Evolutionary conservation across 2,797 vertebrate genomes (phyloP), one percentile per base, ranked within the genome.

Genomic region (Centropyge bicolor): DNA sequence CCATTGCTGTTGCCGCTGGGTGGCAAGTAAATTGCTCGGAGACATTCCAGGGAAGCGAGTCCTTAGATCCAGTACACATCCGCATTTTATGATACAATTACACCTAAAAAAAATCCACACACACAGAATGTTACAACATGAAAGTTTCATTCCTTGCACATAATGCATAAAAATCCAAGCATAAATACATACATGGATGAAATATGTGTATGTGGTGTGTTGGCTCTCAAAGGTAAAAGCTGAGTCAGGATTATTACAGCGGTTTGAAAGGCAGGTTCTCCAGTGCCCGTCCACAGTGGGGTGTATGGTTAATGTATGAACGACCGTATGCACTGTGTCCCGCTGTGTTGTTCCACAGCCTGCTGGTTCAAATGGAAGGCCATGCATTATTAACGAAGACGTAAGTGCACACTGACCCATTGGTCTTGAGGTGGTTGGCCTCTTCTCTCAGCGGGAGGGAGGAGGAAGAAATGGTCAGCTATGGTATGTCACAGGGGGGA

Each of bases 331-430:
- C 45, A 16, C 70, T 60, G 38, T 62, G 78, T 84, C 46, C 76
- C 71, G 46, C 65, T 80, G 73, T 74, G 90, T 81, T 71, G 82
- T 84, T 90, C 74, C 73, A 74, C 19, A 64, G 76, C 56, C 71
- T 45, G 48, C 82, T 77, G 82, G 79, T 74, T 92, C 78, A 89
- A 91, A 93, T 87, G 86, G 87, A 93, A 63, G 24, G 6, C 19
- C 65, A 79, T 94, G 70, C 83, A 93, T 93, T 89, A 93, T 91
- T 94, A 62, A 95, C 89, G 75, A 51, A 45, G 79, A 73, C n/a
- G 41, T 86, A 78, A 94, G 91, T 89, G 92, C 85, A 88, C 70
- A 74, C 74, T 88, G 80, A 88, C 78, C 87, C 75, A 49, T 8
- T 31, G 81, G 76, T 88, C 75, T 85, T 45, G 41, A 61, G 73